Evolutionary conservation across 1,140 invertebrate genomes (phyloP).

Genomic region (Bombus cullumanus): DNA sequence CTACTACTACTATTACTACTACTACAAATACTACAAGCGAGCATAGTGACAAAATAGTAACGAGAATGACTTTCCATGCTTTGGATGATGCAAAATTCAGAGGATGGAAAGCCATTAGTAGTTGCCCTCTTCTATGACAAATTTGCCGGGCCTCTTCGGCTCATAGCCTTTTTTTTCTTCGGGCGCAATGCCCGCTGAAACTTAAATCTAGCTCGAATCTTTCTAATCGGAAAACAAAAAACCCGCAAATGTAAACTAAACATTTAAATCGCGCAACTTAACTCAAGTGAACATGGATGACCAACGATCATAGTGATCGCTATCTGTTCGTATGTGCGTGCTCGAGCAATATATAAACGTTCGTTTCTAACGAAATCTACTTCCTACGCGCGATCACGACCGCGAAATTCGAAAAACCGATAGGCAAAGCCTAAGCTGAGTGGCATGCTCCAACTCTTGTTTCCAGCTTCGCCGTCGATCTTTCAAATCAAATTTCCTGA

Average conservation of each 20-base stretch:
- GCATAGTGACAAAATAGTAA: slow-evolving; percentile 9
- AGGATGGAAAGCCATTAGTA: not conserved
- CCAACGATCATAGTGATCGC: no score
- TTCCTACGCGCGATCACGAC: no score
- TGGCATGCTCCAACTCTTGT: no score
- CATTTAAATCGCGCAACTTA: no score
- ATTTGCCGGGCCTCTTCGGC: not conserved
- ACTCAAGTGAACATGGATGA: no score
- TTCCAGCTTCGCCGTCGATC: no score
- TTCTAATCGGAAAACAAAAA: not conserved
- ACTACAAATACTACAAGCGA: not conserved
- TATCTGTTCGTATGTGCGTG: no score
- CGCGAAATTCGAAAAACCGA: no score
- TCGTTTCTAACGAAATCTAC: no score
- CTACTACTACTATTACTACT: not conserved
- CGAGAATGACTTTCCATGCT: not conserved
- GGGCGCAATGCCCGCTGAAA: not conserved
- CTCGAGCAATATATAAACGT: no score
- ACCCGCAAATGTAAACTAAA: not conserved
- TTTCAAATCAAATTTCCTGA: no score
- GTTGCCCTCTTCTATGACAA: not conserved
- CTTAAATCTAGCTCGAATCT: not conserved
- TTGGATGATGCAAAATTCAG: not conserved
- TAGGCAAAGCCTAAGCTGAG: no score
- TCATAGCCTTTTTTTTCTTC: not conserved